Conservation (phyloP, 2,888 invertebrate genomes). For the Biston betularia region DNA sequence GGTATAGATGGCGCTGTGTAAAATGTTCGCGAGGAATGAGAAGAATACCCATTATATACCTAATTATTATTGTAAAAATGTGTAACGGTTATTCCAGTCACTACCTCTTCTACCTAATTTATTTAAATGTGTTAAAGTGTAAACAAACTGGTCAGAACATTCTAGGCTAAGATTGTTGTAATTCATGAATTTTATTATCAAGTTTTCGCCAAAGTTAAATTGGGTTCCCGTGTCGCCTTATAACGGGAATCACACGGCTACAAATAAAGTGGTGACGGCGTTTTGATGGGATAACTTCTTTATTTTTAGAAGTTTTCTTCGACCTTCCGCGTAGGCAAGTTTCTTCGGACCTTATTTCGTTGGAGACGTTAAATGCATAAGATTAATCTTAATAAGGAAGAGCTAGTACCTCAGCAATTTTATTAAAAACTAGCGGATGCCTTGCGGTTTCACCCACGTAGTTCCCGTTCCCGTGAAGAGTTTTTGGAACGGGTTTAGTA, state of each 20-base stretch:
- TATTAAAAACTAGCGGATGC: too few species aligned
- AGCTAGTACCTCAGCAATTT: not conserved
- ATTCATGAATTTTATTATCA: constrained; percentile 74
- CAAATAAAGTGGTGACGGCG: constrained; percentile 24
- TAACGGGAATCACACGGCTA: constrained; percentile 35
- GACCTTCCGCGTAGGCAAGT: not conserved
- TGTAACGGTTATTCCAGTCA: too few species aligned
- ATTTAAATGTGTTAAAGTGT: too few species aligned
- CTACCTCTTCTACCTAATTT: too few species aligned
- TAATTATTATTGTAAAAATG: too few species aligned
- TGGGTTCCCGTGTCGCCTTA: constrained; percentile 64
- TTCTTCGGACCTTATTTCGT: not conserved
- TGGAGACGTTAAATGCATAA: constrained; percentile 1
- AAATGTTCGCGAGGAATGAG: too few species aligned
- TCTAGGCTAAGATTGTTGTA: constrained; percentile 62
- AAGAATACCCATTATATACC: too few species aligned
- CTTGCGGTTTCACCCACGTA: too few species aligned
- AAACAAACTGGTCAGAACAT: not conserved
- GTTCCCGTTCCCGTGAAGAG: too few species aligned
- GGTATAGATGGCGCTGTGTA: too few species aligned
- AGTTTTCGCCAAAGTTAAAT: constrained; percentile 67
- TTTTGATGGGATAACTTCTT: constrained; percentile 30
- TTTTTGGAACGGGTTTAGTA: too few species aligned
- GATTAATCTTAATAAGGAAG: not conserved
- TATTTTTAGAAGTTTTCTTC: constrained; percentile 4